phyloP scores from a whole-genome alignment of 2,113 vertebrate species.

The Poecilia latipinna region DNA sequence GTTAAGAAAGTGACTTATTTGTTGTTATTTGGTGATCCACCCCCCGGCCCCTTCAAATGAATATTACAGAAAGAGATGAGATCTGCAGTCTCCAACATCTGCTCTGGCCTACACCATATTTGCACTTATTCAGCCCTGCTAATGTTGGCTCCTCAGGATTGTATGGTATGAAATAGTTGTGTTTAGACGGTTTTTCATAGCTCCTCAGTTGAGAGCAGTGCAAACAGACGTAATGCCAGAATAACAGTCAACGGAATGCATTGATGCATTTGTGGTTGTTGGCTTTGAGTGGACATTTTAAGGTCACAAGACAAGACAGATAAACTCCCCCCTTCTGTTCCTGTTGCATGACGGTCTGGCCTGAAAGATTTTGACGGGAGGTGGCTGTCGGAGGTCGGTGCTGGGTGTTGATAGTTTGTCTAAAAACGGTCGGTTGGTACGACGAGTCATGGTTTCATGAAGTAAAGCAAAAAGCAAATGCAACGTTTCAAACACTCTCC shows the following conservation, averaged over 20 bases:
- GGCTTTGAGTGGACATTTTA: constrained; percentile 72
- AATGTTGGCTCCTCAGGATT: constrained; percentile 50
- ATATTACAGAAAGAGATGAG: background rate
- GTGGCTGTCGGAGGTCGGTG: constrained; percentile 28
- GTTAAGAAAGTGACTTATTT: too few species aligned
- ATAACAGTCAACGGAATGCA: constrained; percentile 78
- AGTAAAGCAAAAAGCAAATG: background rate
- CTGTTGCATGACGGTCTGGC: constrained; percentile 57
- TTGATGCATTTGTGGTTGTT: constrained; percentile 70
- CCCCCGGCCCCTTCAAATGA: background rate
- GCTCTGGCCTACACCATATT: constrained; percentile 44
- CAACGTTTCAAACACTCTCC: background rate
- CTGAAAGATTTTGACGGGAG: constrained; percentile 54
- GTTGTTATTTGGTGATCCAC: background rate
- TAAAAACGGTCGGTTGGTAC: too few species aligned
- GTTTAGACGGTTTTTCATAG: constrained; percentile 75
- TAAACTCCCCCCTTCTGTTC: constrained; percentile 52
- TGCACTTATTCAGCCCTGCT: constrained; percentile 48
- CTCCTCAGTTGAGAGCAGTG: constrained; percentile 70
- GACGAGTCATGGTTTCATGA: constrained; percentile 6
- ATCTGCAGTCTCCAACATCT: constrained; percentile 38
- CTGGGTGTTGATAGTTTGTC: background rate
- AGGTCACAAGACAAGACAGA: constrained; percentile 72
- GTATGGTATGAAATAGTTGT: constrained; percentile 63
- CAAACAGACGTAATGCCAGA: constrained; percentile 79